phyloP scores from a whole-genome alignment of 1,140 invertebrate species.

The Plutomurus gul region DNA sequence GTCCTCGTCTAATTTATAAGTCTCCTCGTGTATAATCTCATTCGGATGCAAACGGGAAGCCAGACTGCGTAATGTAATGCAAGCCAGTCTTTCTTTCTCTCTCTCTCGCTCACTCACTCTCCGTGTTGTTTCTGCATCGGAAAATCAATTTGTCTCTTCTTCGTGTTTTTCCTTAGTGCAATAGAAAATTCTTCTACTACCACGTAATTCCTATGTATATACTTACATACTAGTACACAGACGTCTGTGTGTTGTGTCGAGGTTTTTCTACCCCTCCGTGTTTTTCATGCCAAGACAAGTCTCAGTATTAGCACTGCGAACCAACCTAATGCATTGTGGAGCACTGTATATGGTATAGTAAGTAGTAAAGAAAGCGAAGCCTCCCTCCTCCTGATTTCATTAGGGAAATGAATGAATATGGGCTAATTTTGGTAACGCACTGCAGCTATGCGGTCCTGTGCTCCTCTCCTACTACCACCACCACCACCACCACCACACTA shows the following conservation, averaged over 20 bases:
- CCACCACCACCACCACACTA: neutral
- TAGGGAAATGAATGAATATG: constrained; percentile 44
- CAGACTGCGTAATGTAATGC: neutral
- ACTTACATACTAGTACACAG: neutral
- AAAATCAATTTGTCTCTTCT: constrained; percentile 34
- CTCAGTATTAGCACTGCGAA: neutral
- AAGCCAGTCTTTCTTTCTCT: neutral
- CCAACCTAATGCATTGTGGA: neutral
- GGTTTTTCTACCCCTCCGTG: constrained; percentile 24
- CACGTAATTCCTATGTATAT: neutral
- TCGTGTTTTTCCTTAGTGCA: neutral
- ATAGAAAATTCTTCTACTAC: constrained; percentile 2
- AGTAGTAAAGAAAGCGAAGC: neutral
- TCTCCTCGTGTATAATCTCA: constrained; percentile 23
- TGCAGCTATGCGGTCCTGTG: constrained; percentile 29
- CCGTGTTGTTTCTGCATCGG: neutral
- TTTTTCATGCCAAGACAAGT: constrained; percentile 16
- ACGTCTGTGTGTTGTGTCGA: neutral
- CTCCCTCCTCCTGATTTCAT: constrained; percentile 36
- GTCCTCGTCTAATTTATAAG: constrained; percentile 39
- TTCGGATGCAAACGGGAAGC: constrained; percentile 29
- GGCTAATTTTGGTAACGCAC: constrained; percentile 39
- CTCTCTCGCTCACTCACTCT: neutral
- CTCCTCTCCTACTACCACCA: neutral
- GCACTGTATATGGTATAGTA: neutral